Evolutionary conservation across 2,797 vertebrate genomes (phyloP).

Genomic region (Anguilla obscura): DNA sequence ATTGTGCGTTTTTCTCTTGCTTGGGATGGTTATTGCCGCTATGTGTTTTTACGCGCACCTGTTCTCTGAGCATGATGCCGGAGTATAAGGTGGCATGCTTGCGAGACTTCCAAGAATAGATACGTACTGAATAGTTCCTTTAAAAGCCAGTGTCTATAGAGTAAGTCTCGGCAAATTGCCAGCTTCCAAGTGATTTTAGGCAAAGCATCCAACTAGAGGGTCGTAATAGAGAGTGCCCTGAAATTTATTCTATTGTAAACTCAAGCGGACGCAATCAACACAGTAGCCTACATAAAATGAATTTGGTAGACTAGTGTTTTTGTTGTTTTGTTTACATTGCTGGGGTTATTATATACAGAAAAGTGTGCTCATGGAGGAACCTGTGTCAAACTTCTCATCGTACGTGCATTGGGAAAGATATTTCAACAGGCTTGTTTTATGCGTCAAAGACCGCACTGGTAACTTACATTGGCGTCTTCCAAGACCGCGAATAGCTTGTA

Average conservation of each 20-base stretch:
- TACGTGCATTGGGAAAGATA: too few species aligned
- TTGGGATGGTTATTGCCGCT: not conserved
- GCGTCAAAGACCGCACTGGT: not conserved
- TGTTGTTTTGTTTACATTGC: not conserved
- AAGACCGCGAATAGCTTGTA: not conserved
- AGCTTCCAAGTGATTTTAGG: not conserved
- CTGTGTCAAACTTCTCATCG: not conserved
- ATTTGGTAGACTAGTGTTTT: not conserved
- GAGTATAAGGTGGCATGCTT: not conserved
- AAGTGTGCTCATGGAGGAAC: not conserved
- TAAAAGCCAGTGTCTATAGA: not conserved
- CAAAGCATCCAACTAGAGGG: not conserved
- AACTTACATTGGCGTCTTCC: not conserved
- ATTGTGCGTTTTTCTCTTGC: not conserved
- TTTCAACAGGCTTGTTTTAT: not conserved
- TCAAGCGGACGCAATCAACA: not conserved
- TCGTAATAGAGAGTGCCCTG: not conserved
- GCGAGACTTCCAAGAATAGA: not conserved
- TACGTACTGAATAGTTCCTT: not conserved
- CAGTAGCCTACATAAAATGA: not conserved
- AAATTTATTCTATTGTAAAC: not conserved
- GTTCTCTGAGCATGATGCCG: not conserved
- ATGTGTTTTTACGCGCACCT: constrained; percentile 40
- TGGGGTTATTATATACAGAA: not conserved
- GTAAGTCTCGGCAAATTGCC: constrained; percentile 11